phyloP scores from a whole-genome alignment of 1,140 invertebrate genomes.

The Chironomus tepperi region DNA sequence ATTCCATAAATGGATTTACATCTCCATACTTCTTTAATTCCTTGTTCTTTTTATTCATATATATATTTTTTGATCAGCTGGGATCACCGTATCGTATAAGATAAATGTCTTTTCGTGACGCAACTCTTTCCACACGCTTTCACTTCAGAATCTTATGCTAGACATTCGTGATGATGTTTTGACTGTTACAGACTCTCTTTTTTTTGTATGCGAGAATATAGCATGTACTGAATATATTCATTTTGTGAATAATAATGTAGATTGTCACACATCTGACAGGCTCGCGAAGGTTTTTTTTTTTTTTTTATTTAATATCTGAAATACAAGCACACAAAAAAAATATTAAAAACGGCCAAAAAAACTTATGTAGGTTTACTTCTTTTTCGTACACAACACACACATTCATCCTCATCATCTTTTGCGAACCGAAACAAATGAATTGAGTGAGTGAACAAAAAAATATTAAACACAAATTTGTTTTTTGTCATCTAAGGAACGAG shows the following conservation, averaged over 20 bases:
- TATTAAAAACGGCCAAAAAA: not conserved
- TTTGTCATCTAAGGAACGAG: not conserved
- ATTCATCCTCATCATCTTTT: not conserved
- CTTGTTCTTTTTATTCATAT: not conserved
- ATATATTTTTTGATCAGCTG: not conserved
- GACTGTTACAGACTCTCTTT: not conserved
- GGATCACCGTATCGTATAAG: not conserved
- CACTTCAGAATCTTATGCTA: not conserved
- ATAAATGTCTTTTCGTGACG: not conserved
- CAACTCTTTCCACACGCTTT: slow-evolving; percentile 1
- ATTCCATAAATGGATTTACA: not conserved
- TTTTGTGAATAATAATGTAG: not conserved
- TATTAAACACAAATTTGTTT: not conserved
- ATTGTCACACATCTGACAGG: not conserved
- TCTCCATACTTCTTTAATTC: not conserved
- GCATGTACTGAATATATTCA: not conserved
- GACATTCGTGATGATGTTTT: slow-evolving; percentile 8
- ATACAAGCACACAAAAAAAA: too few relatives aligned
- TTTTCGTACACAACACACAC: not conserved
- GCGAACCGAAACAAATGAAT: not conserved
- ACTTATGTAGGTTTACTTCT: not conserved
- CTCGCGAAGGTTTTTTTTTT: not conserved
- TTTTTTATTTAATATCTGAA: not conserved
- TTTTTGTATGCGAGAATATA: too few relatives aligned
- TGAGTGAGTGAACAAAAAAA: not conserved